phyloP scores from a whole-genome alignment of 2,113 vertebrate genomes.

The Columba janthina region DNA sequence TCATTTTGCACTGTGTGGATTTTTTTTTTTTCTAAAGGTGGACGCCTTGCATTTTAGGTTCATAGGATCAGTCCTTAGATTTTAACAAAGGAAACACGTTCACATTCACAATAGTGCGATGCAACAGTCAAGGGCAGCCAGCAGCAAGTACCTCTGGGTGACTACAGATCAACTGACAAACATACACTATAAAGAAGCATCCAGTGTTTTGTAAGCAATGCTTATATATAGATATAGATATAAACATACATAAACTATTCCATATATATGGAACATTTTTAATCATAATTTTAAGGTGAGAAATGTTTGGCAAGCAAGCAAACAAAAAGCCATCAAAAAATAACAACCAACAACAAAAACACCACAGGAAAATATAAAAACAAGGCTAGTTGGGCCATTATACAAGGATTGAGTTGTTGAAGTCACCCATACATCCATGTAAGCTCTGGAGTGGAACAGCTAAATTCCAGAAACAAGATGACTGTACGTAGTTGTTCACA shows the following conservation, averaged over 20 bases:
- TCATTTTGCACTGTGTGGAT: slow-evolving; percentile 34
- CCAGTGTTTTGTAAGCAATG: neutral
- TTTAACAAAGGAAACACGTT: slow-evolving; percentile 29
- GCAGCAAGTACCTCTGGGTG: neutral
- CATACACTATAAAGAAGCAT: neutral
- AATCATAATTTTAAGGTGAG: neutral
- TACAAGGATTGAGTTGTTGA: neutral
- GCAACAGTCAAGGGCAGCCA: neutral
- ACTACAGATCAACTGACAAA: neutral
- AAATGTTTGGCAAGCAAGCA: neutral
- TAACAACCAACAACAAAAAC: neutral
- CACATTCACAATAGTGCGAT: neutral
- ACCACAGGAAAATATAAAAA: neutral
- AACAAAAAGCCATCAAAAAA: neutral
- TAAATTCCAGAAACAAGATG: neutral
- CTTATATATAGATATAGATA: neutral
- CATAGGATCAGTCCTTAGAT: slow-evolving; percentile 6
- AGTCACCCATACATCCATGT: neutral
- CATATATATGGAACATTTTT: neutral
- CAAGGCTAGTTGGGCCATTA: neutral
- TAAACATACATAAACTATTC: neutral
- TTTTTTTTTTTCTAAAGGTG: slow-evolving; percentile 13
- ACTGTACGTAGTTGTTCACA: neutral
- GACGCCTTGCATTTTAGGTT: slow-evolving; percentile 31
- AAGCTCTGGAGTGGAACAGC: neutral